Base-by-base conservation (phyloP, 1,140 invertebrate species). In the Pseudomyrmex gracilis region DNA sequence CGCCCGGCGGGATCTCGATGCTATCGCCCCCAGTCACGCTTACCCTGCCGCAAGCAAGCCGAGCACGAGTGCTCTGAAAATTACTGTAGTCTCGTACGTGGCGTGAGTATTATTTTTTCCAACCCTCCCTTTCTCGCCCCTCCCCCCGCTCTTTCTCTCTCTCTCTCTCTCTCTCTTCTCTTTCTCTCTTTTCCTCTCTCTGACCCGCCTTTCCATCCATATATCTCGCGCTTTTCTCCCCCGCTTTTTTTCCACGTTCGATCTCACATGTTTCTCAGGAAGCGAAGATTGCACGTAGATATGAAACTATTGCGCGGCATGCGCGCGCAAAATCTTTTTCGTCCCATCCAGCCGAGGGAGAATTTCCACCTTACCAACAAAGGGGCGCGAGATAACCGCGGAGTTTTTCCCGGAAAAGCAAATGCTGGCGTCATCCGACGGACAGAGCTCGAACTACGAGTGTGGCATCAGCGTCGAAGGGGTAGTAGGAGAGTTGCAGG, bases 21-120 rank as follows among this genome's bases (percentile, higher is more conserved):
- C 74, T 93, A 93, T 93, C 91, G 87, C 90, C 74, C 70, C 87
- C 73, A 92, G 92, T 93, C 93, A 93, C 93, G 93, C 92, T 92
- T 93, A 89, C 91, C 90, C 87, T 90, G 90, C 86, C 85, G 88
- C 88, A 86, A 87, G 87, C 90, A 90, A 91, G 78, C 88, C 88
- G 87, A 90, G 90, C 89, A 91, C 90, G 90, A 90, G 87, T 86
- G 87, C 83, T 85, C 85, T 90, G 86, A 90, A 89, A 91, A 93
- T 93, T 92, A 92, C 87, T 87, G 84, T 82, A 87, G 84, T 86
- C 78, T 70, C 73, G 82, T 90, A 90, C 89, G 88, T 92, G 88
- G 87, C 87, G 78, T 85, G 86, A 87, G 91, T 89, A 91, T 91
- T 90, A 90, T 92, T 92, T 91, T 91, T 90, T 84, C 24, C 60